These are phyloP conservation scores for Pampus argenteus DNA, from an alignment of 2,797 vertebrate genomes.

Conservation along the genomic window DNA sequence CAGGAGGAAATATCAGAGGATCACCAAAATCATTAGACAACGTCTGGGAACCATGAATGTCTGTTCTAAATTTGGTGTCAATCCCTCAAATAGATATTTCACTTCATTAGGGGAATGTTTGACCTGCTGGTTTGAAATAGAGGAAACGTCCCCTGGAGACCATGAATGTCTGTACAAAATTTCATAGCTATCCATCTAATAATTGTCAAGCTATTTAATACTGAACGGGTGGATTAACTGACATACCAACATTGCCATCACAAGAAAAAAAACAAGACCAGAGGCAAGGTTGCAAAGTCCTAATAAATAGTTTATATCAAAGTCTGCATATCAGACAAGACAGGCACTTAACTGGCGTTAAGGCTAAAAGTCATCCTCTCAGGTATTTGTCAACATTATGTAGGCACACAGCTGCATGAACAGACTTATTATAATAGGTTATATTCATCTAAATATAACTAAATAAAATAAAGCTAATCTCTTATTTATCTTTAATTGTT, in stretches of 20 bases:
- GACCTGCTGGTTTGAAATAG: no score
- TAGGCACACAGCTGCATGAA: no score
- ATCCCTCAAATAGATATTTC: background rate
- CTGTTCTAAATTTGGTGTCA: background rate
- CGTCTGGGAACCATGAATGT: background rate
- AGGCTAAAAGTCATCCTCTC: no score
- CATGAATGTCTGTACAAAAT: background rate
- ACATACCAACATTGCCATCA: no score
- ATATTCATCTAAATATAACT: conserved; percentile 28
- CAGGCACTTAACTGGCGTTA: no score
- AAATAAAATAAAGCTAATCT: conserved; percentile 1
- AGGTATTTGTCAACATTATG: no score
- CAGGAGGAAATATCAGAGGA: no score
- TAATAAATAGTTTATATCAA: background rate
- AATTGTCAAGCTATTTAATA: no score
- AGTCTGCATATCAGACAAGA: background rate
- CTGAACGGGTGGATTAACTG: no score
- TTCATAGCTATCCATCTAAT: background rate
- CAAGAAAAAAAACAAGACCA: background rate
- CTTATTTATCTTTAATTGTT: background rate
- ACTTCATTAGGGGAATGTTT: no score
- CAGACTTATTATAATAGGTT: conserved; percentile 7
- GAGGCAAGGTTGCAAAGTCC: background rate
- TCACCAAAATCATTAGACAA: no score
- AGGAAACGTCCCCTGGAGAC: background rate